Base-by-base conservation (phyloP, 2,113 vertebrate species). In the Elephas maximus region DNA sequence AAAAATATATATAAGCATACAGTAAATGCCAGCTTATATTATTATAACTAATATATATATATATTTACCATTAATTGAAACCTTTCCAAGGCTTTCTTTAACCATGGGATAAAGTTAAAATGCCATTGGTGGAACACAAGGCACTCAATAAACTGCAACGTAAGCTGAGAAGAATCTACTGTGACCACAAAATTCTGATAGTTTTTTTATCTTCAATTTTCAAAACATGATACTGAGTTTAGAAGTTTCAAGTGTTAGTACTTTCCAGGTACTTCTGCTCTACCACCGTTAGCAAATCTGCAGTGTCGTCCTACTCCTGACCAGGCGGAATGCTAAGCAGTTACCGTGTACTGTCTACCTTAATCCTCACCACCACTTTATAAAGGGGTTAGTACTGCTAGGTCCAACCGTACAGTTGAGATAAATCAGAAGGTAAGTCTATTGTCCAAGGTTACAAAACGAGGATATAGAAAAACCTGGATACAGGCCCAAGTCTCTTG, bases 1-100 rank as follows among this genome's bases (percentile, higher is more conserved):
- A 37, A 37, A 37, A 37, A 37, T 37, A 37, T 37, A 37, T 37
- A 12, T 37, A 89, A 82, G n/a, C 14, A 93, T 76, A 71, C 17
- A 86, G 6, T 81, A 83, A 96, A 87, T 94, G 26, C 85, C 71
- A 91, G 24, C n/a, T 51, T 78, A 62, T 82, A 84, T 15, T 74
- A 45, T 23, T 88, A 71, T 53, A 51, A 76, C 9, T 63, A 30
- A 60, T 53, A 86, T 24, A 41, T 44, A 53, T 53, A 53, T 53
- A 53, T 53, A 82, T 92, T 69, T 15, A 60, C 21, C 44, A 78
- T 86, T 41, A 93, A 92, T 78, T 79, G 63, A 83, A 92, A 37
- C 24, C 81, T 93, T 67, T 44, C 41, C 63, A 78, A 90, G 45
- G 1, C 7, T 87, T 88, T 82, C 24, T 26, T 71, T n/a, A 60